These are phyloP conservation scores for Oceanites oceanicus DNA, from an alignment of 2,113 vertebrate species.

Conservation along the genomic window DNA sequence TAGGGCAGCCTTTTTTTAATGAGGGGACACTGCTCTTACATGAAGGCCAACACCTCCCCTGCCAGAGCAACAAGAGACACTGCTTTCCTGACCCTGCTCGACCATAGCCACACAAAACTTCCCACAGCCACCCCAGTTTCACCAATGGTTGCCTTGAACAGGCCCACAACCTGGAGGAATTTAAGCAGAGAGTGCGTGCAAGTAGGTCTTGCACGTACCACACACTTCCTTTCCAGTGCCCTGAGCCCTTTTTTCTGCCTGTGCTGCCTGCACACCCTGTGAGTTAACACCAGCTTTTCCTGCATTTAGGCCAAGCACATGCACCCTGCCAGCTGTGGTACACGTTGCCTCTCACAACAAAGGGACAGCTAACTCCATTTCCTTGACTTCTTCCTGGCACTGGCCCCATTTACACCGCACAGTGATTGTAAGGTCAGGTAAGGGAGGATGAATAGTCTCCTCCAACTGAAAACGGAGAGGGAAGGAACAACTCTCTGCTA, in stretches of 20 bases:
- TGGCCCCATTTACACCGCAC: not conserved
- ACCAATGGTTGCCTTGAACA: not conserved
- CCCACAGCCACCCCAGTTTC: not conserved
- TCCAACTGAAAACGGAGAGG: not conserved
- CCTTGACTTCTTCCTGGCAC: not conserved
- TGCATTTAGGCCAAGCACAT: not conserved
- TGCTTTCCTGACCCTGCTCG: not conserved
- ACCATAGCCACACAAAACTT: not conserved
- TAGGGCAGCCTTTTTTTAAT: not conserved
- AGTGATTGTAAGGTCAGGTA: accelerated
- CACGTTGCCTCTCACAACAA: accelerated
- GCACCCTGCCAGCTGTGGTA: not conserved
- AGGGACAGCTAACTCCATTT: not conserved
- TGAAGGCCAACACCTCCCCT: not conserved
- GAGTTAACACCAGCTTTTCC: not conserved
- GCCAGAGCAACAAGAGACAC: accelerated
- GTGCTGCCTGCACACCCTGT: not conserved
- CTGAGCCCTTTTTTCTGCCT: not conserved
- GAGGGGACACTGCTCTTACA: not conserved
- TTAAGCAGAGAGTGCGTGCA: not conserved
- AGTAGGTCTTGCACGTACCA: not conserved
- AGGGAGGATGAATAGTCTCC: not conserved
- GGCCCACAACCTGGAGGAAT: not conserved
- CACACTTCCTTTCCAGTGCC: not conserved
- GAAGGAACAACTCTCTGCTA: not conserved